Evolutionary conservation across 2,113 vertebrate genomes (phyloP).

Genomic region (Sorex araneus): DNA sequence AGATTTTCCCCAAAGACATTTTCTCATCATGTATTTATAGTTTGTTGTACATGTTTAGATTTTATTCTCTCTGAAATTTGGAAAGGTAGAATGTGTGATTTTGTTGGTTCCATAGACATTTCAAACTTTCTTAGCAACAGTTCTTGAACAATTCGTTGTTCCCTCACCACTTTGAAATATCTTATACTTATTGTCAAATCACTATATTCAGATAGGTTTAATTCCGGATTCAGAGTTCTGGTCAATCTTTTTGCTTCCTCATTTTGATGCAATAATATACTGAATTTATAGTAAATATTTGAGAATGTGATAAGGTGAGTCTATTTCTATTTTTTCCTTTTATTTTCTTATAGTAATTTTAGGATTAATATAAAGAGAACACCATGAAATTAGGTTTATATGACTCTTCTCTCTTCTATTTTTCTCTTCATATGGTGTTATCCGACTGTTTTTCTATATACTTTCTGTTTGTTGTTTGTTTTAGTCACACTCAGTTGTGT

Average conservation of each 20-base stretch:
- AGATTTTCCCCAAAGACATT: not conserved
- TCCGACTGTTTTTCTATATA: not conserved
- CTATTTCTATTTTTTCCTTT: not conserved
- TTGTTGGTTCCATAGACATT: not conserved
- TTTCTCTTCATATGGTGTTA: not conserved
- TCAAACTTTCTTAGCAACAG: not conserved
- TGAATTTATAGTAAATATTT: not conserved
- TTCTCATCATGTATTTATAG: not conserved
- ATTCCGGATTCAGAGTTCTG: not conserved
- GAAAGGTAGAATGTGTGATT: not conserved
- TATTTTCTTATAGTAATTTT: not conserved
- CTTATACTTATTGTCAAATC: not conserved
- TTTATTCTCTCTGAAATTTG: not conserved
- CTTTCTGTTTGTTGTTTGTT: no score
- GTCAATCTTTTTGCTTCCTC: not conserved
- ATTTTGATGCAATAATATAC: not conserved
- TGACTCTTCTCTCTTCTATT: not conserved
- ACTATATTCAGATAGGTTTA: not conserved
- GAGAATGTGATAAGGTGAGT: not conserved
- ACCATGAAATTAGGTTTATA: no score
- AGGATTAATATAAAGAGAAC: not conserved
- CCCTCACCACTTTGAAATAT: not conserved
- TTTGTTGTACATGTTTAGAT: not conserved
- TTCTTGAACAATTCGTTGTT: not conserved
- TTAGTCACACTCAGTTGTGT: no score